phyloP scores from a whole-genome alignment of 2,888 invertebrate species.

The Pyrocoelia pectoralis region DNA sequence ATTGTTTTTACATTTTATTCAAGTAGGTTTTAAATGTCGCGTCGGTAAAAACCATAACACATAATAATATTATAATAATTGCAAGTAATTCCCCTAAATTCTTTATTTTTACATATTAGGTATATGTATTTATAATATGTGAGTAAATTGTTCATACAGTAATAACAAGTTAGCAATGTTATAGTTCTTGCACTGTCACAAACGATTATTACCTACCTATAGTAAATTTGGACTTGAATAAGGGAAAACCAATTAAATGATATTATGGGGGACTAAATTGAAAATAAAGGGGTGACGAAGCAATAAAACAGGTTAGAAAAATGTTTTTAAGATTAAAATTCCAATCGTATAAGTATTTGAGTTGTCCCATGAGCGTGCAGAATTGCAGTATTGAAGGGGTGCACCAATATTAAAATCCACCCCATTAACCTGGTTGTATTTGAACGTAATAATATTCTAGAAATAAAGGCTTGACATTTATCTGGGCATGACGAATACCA shows the following conservation, averaged over 20 bases:
- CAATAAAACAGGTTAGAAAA: conserved; percentile 47
- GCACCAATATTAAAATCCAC: conserved; percentile 47
- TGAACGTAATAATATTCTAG: conserved; percentile 37
- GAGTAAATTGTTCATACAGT: too few relatives aligned
- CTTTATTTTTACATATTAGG: too few relatives aligned
- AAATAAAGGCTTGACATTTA: conserved; percentile 38
- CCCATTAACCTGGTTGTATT: conserved; percentile 41
- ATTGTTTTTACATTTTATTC: too few relatives aligned
- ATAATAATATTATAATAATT: too few relatives aligned
- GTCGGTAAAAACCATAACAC: too few relatives aligned
- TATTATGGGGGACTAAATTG: conserved; percentile 23
- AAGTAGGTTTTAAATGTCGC: too few relatives aligned
- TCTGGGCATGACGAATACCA: conserved; percentile 37
- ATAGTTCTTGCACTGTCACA: neutral
- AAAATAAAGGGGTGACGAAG: conserved; percentile 33
- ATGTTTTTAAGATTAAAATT: conserved; percentile 53
- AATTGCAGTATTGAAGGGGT: conserved; percentile 43
- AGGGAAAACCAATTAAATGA: conserved; percentile 23
- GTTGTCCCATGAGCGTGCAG: conserved; percentile 46
- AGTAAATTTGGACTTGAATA: too few relatives aligned
- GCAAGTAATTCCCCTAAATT: too few relatives aligned
- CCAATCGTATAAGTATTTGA: conserved; percentile 49
- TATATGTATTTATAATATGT: too few relatives aligned
- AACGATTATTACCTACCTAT: too few relatives aligned
- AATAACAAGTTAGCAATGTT: too few relatives aligned